Conservation (phyloP, 2,888 invertebrate genomes). For the Acronicta alni region DNA sequence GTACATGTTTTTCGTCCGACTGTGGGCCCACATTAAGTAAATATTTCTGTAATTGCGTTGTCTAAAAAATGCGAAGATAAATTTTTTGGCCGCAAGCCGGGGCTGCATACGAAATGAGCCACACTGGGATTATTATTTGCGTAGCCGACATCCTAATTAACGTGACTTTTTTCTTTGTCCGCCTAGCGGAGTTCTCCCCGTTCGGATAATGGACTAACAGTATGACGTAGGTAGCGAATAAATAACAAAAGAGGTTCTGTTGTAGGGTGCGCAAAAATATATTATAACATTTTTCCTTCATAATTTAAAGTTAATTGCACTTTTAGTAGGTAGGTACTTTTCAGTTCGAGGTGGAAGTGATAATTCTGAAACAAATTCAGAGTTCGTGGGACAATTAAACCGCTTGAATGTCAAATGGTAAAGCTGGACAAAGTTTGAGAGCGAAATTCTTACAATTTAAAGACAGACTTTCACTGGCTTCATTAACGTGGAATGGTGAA, state of each 20-base stretch:
- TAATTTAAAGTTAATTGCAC: slow-evolving; percentile 64
- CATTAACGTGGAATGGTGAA: slow-evolving; percentile 57
- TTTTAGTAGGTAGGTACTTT: slow-evolving; percentile 51
- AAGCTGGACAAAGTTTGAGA: slow-evolving; percentile 76
- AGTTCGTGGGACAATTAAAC: slow-evolving; percentile 80
- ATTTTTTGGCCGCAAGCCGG: slow-evolving; percentile 76
- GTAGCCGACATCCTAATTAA: slow-evolving; percentile 86
- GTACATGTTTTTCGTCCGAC: slow-evolving; percentile 69
- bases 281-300: slow-evolving; percentile 45
- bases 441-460: slow-evolving; percentile 71
- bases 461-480: slow-evolving; percentile 65
- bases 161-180: slow-evolving; percentile 81
- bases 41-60: slow-evolving; percentile 84
- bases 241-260: slow-evolving; percentile 58
- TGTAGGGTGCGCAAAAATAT: slow-evolving; percentile 38
- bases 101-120: slow-evolving; percentile 83
- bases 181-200: slow-evolving; percentile 69
- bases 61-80: slow-evolving; percentile 81
- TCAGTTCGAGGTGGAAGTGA: slow-evolving; percentile 63
- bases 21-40: slow-evolving; percentile 76
- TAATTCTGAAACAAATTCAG: slow-evolving; percentile 67
- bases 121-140: slow-evolving; percentile 84
- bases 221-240: slow-evolving; percentile 56
- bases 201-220: slow-evolving; percentile 68
- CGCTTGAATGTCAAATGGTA: slow-evolving; percentile 77